phyloP scores from a whole-genome alignment of 2,113 vertebrate species.

The Pampusana beccarii region DNA sequence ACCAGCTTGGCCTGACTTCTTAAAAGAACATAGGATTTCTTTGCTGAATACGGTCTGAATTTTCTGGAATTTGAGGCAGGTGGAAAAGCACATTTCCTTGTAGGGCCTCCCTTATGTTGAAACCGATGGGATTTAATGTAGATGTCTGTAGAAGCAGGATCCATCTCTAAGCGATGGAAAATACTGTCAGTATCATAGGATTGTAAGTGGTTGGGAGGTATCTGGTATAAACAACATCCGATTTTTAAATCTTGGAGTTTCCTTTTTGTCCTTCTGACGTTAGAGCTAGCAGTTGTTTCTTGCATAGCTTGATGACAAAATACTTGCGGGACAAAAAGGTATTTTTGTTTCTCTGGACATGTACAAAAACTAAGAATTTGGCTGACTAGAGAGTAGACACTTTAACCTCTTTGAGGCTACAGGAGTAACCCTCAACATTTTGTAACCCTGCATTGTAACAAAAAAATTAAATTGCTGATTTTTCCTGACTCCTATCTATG shows the following conservation, averaged over 20 bases:
- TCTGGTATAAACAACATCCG: not conserved
- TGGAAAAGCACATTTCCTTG: not conserved
- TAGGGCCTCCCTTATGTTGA: not conserved
- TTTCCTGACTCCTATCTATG: not conserved
- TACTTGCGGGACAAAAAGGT: not conserved
- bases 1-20: not conserved
- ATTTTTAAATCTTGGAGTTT: not conserved
- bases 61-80: not conserved
- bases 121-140: not conserved
- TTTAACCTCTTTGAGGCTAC: not conserved
- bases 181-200: not conserved
- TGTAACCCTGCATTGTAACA: not conserved
- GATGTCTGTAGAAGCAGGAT: conserved; percentile 60
- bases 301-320: not conserved
- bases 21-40: not conserved
- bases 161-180: conserved; percentile 5
- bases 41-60: not conserved
- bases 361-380: not conserved
- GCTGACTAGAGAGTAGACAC: not conserved
- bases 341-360: not conserved
- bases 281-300: not conserved
- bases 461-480: not conserved
- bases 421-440: not conserved
- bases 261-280: not conserved
- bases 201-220: not conserved